Evolutionary conservation across 2,888 invertebrate genomes (phyloP).

Genomic region (Tachina fera): DNA sequence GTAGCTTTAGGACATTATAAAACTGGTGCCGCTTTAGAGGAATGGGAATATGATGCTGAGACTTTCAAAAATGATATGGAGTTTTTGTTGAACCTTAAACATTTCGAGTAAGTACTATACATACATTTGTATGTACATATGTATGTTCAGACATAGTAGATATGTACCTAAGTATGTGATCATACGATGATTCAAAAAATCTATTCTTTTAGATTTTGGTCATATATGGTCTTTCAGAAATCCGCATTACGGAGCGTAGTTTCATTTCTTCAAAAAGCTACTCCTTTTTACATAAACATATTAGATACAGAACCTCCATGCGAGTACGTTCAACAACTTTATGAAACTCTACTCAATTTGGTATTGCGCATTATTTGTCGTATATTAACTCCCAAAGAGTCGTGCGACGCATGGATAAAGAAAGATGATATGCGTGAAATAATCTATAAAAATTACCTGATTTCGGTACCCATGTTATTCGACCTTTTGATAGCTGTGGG

Average conservation of each 20-base stretch:
- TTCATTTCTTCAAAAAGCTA: slow-evolving; percentile 89
- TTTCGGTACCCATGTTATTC: slow-evolving; percentile 92
- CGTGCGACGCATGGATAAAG: slow-evolving; percentile 87
- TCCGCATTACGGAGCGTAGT: slow-evolving; percentile 86
- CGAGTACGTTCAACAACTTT: slow-evolving; percentile 84
- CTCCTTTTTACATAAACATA: slow-evolving; percentile 87
- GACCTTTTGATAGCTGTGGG: slow-evolving; percentile 91
- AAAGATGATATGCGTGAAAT: slow-evolving; percentile 87
- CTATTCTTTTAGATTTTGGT: slow-evolving; percentile 86
- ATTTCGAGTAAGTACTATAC: slow-evolving; percentile 83
- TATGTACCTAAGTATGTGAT: too few species aligned
- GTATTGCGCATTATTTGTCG: slow-evolving; percentile 90
- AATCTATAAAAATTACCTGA: slow-evolving; percentile 91
- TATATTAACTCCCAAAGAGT: slow-evolving; percentile 91
- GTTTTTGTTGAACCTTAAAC: slow-evolving; percentile 87
- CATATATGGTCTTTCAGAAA: slow-evolving; percentile 87
- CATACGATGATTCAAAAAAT: background rate
- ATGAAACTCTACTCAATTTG: slow-evolving; percentile 85
- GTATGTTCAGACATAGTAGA: background rate
- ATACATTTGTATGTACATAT: background rate
- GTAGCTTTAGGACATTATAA: slow-evolving; percentile 83
- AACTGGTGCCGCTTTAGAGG: slow-evolving; percentile 85
- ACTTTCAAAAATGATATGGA: slow-evolving; percentile 87
- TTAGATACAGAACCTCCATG: slow-evolving; percentile 77
- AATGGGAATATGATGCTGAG: slow-evolving; percentile 87